These are phyloP conservation scores for Lampris incognitus DNA, from an alignment of 2,113 vertebrate species.

Conservation along the genomic window DNA sequence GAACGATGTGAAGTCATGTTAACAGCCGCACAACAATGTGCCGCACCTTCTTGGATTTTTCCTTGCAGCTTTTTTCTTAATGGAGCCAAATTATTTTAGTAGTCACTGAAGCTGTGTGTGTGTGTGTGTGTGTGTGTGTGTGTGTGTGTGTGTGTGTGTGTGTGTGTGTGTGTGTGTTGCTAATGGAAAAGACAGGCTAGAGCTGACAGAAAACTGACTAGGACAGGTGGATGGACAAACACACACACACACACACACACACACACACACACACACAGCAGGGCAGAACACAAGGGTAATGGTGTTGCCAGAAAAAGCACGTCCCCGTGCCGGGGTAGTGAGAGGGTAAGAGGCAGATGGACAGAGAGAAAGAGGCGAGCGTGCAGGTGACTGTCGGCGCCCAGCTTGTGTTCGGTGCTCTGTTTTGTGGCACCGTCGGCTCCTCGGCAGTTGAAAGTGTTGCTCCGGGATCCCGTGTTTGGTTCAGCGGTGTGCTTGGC, in stretches of 20 bases:
- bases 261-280: conserved; percentile 36
- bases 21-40: neutral
- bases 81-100: neutral
- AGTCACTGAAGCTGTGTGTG: neutral
- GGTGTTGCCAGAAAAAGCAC: conserved; percentile 76
- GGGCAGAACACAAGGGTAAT: conserved; percentile 60
- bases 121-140: neutral
- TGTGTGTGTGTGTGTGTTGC: conserved; percentile 13
- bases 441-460: conserved; percentile 8
- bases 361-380: conserved; percentile 14
- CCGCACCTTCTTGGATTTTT: neutral
- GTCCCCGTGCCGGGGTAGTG: conserved; percentile 30
- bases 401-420: conserved; percentile 1
- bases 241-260: conserved; percentile 17
- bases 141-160: neutral
- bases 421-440: conserved; percentile 9
- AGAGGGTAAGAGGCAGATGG: neutral
- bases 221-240: conserved; percentile 66
- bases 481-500: conserved; percentile 25
- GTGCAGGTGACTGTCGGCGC: neutral
- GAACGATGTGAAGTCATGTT: too few species aligned
- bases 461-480: conserved; percentile 33
- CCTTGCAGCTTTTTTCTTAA: neutral
- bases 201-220: conserved; percentile 42
- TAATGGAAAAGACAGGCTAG: conserved; percentile 31